A percentile compares a stretch with the other conserved stretches of the same genome.
Conservation (phyloP, 1,140 invertebrate species). For the Brachionus sp. region DNA sequence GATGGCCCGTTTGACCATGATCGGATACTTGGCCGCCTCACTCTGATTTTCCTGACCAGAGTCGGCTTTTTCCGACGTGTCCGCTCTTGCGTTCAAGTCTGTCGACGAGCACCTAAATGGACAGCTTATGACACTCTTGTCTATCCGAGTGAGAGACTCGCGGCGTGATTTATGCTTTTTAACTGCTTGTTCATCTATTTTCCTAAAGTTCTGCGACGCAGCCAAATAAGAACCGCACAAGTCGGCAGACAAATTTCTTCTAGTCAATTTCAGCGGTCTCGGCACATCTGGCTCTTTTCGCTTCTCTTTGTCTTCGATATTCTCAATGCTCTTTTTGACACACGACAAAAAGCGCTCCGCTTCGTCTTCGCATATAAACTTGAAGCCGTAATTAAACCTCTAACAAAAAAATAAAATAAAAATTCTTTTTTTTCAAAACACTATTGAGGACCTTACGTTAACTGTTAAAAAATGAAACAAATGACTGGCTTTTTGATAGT, state of each 20-base stretch:
- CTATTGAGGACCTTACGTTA: neutral
- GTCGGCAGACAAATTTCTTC: conserved; percentile 9
- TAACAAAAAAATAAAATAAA: neutral
- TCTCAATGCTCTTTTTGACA: neutral
- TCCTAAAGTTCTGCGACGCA: neutral
- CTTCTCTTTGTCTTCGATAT: neutral
- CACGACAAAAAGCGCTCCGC: conserved; percentile 26
- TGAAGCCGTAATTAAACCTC: conserved; percentile 37
- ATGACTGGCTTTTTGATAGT: neutral
- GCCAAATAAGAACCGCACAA: neutral
- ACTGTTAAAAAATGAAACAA: conserved; percentile 35
- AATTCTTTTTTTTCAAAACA: neutral
- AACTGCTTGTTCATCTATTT: neutral
- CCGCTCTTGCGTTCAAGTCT: neutral
- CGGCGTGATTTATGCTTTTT: conserved; percentile 9
- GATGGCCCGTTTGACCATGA: conserved; percentile 7
- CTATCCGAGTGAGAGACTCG: neutral
- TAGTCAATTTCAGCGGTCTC: neutral
- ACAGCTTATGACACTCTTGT: conserved; percentile 29
- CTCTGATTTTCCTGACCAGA: neutral
- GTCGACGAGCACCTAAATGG: conserved; percentile 18
- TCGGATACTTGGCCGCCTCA: neutral
- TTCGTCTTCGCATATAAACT: conserved; percentile 38
- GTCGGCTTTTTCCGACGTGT: neutral
- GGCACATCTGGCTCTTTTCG: neutral